Conservation (phyloP, 1,140 invertebrate genomes). For the Maconellicoccus hirsutus region DNA sequence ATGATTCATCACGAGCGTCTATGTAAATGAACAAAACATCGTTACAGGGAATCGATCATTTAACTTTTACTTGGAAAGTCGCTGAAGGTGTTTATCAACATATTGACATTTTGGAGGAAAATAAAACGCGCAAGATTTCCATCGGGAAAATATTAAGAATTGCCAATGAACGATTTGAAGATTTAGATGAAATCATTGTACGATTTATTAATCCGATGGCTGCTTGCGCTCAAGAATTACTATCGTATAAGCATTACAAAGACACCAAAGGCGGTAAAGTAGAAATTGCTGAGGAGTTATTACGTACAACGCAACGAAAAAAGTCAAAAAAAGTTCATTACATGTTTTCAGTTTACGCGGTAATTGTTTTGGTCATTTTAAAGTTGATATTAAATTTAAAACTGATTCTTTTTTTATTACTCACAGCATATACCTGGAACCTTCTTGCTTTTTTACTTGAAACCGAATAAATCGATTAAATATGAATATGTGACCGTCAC, state of each 20-base stretch:
- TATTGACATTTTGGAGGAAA: constrained; percentile 88
- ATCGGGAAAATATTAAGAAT: constrained; percentile 83
- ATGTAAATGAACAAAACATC: too few relatives aligned
- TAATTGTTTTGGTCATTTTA: constrained; percentile 28
- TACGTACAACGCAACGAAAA: constrained; percentile 74
- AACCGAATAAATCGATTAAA: constrained; percentile 66
- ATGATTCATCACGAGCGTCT: too few relatives aligned
- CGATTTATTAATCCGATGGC: constrained; percentile 94
- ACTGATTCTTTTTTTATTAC: constrained; percentile 28
- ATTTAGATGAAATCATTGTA: constrained; percentile 97
- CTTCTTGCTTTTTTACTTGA: constrained; percentile 87
- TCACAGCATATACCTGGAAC: constrained; percentile 77
- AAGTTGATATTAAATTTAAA: not conserved
- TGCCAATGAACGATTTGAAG: constrained; percentile 85
- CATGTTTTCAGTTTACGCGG: constrained; percentile 69
- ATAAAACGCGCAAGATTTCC: constrained; percentile 93
- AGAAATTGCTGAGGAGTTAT: constrained; percentile 74
- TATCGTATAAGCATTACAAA: constrained; percentile 84
- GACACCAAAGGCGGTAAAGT: constrained; percentile 54
- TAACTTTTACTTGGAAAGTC: constrained; percentile 98
- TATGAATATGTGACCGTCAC: constrained; percentile 88
- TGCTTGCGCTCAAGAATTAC: constrained; percentile 72
- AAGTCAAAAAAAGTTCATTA: constrained; percentile 84
- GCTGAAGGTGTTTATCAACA: constrained; percentile 90
- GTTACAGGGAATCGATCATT: constrained; percentile 70